Evolutionary conservation across 2,113 vertebrate species (phyloP), one percentile per base, ranked within the genome.

Genomic region (Equus quagga): DNA sequence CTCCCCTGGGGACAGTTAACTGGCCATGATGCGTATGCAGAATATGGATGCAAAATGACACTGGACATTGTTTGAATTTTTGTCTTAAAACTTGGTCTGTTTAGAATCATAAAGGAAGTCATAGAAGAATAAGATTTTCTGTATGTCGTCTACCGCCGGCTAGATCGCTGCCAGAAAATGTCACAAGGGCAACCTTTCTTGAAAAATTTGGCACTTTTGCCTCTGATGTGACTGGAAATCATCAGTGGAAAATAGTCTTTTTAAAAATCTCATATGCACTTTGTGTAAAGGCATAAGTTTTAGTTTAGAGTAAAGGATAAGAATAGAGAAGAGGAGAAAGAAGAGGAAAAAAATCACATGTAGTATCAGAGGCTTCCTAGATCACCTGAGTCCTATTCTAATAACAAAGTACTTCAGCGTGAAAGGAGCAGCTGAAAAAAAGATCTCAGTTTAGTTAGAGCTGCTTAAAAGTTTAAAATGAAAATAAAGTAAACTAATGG

Each of bases 151-250:
- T 76, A 18, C 58, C 8, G 67, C 92, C 69, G 44, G 70, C 67
- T 64, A n/a, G 28, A 11, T 76, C 54, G 17, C 41, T 69, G 88
- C 49, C 88, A 75, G 41, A 81, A 33, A 72, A 54, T 69, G 73
- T 85, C 73, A 80, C 51, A 12, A n/a, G 41, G 67, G 41, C 33
- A 67, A 60, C 75, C 33, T 26, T n/a, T 94, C 64, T 41, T 73
- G 67, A 93, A 36, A 65, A 11, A 8, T 36, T 28, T 73, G 85
- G 92, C 31, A 13, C 54, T 69, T 44, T 26, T 9, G 70, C 62
- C 96, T 97, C 87, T 67, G 11, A 1, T 72, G 19, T 56, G 65
- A 85, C 96, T 97, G 96, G 96, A 96, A 97, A 92, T 41, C 41
- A 89, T 95, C 93, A 89, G 88, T 46, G 72, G 21, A 94, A 96